These are phyloP conservation scores for Portunus trituberculatus DNA, from an alignment of 1,140 invertebrate species.

Conservation along the genomic window DNA sequence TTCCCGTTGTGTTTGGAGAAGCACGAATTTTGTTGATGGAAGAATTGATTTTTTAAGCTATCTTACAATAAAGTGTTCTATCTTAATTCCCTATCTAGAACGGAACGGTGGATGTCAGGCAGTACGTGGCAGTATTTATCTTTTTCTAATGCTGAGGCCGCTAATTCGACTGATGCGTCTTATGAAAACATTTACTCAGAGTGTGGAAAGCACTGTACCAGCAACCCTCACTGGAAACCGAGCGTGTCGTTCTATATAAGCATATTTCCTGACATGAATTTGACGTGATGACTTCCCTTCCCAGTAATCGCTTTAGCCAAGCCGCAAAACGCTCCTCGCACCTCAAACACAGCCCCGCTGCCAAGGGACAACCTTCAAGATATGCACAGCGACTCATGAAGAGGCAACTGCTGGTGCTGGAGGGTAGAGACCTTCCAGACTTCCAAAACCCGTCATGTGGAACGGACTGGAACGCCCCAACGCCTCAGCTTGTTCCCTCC, in stretches of 20 bases:
- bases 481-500: slow-evolving; percentile 55
- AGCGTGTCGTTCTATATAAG: no score
- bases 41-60: neutral
- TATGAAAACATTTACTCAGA: no score
- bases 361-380: neutral
- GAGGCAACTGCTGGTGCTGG: slow-evolving; percentile 58
- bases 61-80: neutral
- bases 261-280: no score
- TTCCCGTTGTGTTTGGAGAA: neutral
- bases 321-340: neutral
- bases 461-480: slow-evolving; percentile 67
- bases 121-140: no score
- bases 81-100: no score
- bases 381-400: slow-evolving; percentile 33
- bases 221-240: no score
- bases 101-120: no score
- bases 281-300: neutral
- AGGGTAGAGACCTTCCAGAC: slow-evolving; percentile 70
- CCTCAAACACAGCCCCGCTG: neutral
- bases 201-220: no score
- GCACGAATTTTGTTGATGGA: neutral
- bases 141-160: no score
- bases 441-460: slow-evolving; percentile 65
- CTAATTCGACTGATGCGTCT: no score
- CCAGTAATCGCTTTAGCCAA: neutral